Evolutionary conservation across 2,113 vertebrate species (phyloP).

Genomic region (Urocolius indicus): DNA sequence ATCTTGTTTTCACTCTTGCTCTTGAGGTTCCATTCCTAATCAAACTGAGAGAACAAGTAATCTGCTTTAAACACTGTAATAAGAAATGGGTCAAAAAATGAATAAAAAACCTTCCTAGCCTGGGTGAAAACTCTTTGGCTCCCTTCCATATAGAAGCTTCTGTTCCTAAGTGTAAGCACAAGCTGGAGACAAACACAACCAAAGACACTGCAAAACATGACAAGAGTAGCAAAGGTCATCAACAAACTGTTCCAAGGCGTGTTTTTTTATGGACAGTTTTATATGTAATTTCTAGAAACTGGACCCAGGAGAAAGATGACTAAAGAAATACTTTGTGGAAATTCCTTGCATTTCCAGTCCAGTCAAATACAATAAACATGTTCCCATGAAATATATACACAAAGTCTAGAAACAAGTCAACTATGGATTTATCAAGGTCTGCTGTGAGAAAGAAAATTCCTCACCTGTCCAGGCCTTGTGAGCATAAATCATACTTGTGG

Average conservation of each 20-base stretch:
- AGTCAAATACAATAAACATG: background rate
- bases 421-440: background rate
- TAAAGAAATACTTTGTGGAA: background rate
- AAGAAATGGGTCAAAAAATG: background rate
- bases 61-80: background rate
- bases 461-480: background rate
- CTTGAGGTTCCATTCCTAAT: background rate
- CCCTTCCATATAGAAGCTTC: background rate
- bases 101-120: background rate
- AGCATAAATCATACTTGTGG: background rate
- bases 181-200: background rate
- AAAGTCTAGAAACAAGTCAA: background rate
- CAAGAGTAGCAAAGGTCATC: background rate
- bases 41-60: background rate
- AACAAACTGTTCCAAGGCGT: background rate
- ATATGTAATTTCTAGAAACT: background rate
- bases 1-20: background rate
- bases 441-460: background rate
- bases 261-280: background rate
- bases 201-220: background rate
- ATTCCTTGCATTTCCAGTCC: background rate
- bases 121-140: background rate
- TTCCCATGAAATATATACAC: background rate
- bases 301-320: background rate
- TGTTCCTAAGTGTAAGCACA: background rate